Base-by-base conservation (phyloP, 2,113 vertebrate genomes). In the Vanacampus margaritifer region DNA sequence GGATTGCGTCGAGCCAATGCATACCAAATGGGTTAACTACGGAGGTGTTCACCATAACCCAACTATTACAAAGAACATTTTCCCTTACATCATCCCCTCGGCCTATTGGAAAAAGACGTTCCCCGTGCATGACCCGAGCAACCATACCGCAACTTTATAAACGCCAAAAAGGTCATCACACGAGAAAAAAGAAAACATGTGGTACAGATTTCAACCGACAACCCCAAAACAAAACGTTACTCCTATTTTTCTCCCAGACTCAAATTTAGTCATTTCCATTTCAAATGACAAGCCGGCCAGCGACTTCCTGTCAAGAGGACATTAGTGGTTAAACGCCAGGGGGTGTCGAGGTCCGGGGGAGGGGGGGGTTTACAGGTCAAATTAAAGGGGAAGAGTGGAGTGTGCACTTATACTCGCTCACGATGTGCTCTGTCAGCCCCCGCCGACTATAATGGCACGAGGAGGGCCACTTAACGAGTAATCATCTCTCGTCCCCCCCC, bases 391-490 rank as follows among this genome's bases (percentile, higher is more conserved):
- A 86, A 67, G 71, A 75, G 76, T 82, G 71, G 80, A 87, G 85
- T 86, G 75, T 81, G 86, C 85, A 83, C 84, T 86, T 86, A 79
- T 54, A 78, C 76, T 86, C 85, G 79, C 79, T 86, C 79, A 72
- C 77, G 81, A 85, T 79, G 84, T 82, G 81, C 84, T 83, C 81
- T 77, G 83, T 86, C 84, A 84, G 86, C 84, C 84, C 79, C 76
- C 69, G 76, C 74, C 85, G 81, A 81, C 80, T 82, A 80, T 85
- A 86, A 88, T 88, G 87, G 86, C 82, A 88, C 69, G 85, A 88
- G 87, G 86, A 85, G 83, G 87, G 79, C 89, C 88, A 85, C 89
- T 92, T 89, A 90, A 87, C 87, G 84, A 67, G 67, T 88, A 89
- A 92, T 91, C 89, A 90, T 85, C 81, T 76, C 88, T 81, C 85